Evolutionary conservation across 2,113 vertebrate genomes (phyloP).

Genomic region (Peromyscus polionotus): DNA sequence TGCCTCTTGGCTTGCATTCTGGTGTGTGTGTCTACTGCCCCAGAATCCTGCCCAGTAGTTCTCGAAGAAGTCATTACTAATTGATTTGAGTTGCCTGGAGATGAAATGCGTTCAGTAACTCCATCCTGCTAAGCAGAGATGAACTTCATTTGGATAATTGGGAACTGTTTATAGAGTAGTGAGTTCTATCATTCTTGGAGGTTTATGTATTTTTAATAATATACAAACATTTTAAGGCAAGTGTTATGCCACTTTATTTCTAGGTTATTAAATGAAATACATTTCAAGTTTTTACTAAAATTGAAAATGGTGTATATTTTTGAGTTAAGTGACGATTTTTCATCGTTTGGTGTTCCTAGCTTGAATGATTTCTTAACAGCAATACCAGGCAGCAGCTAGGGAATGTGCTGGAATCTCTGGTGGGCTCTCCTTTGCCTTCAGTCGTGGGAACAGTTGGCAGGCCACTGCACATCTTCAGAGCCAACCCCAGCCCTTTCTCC

Average conservation of each 20-base stretch:
- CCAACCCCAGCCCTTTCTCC: neutral
- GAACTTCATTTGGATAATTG: neutral
- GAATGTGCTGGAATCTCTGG: neutral
- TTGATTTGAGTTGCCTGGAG: constrained; percentile 16
- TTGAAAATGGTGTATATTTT: neutral
- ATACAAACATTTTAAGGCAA: neutral
- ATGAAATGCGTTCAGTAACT: neutral
- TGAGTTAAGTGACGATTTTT: neutral
- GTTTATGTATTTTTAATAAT: constrained; percentile 31
- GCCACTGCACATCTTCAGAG: neutral
- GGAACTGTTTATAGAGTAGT: neutral
- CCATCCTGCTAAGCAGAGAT: neutral
- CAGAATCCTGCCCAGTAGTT: neutral
- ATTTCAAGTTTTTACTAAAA: constrained; percentile 23
- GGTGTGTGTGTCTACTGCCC: neutral
- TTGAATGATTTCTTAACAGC: neutral
- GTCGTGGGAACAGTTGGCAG: too few species aligned
- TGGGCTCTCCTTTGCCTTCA: neutral
- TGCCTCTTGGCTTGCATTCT: neutral
- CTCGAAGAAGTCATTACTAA: neutral
- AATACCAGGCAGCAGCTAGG: neutral
- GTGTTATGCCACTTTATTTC: constrained; percentile 22
- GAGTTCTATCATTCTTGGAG: neutral
- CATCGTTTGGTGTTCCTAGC: neutral
- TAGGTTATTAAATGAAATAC: neutral